Base-by-base conservation (phyloP, 2,797 vertebrate species). In the Leptatherina wallacei region DNA sequence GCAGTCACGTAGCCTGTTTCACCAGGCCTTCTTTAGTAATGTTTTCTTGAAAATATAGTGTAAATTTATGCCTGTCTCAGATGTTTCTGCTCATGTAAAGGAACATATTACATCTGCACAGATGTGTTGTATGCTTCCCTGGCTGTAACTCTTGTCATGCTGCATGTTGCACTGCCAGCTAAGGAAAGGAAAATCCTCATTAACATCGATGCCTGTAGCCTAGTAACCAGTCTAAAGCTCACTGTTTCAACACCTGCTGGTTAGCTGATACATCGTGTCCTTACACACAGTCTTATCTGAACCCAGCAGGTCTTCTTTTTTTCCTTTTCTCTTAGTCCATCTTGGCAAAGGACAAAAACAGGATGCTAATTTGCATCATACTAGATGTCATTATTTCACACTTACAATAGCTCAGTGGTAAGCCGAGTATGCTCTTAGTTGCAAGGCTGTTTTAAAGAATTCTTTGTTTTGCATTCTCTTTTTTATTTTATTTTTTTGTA, bases 271-370 rank as follows among this genome's bases (percentile, higher is more conserved):
- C 42, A 64, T 42, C 61, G 33, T 0, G 29, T 62, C 33, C 63
- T 22, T 38, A 73, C 38, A 55, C 40, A 69, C 40, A 71, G 10
- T 36, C 44, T 40, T 54, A 60, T 62, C 63, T 75, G 59, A 70
- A 65, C 63, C 58, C 65, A 62, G 36, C 73, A 81, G 71, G 69
- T 80, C 81, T 63, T 78, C 63, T 64, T 77, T 71, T 84, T 78
- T 65, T 85, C 56, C 79, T 69, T 69, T 67, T 22, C 8, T 22
- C 47, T 33, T 49, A 27, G 12, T 61, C 38, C 35, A 14, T 49
- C 47, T 22, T 49, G 47, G 47, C 44, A 47, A 47, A 44, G 16
- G 3, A 47, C n/a, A 0, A 32, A 66, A 38, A 57, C 61, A 55
- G 13, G 38, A 18, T 54, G 22, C 40, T 61, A 30, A 73, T 30